phyloP scores from a whole-genome alignment of 2,797 vertebrate species.

The Amblyopsis hoosieri region DNA sequence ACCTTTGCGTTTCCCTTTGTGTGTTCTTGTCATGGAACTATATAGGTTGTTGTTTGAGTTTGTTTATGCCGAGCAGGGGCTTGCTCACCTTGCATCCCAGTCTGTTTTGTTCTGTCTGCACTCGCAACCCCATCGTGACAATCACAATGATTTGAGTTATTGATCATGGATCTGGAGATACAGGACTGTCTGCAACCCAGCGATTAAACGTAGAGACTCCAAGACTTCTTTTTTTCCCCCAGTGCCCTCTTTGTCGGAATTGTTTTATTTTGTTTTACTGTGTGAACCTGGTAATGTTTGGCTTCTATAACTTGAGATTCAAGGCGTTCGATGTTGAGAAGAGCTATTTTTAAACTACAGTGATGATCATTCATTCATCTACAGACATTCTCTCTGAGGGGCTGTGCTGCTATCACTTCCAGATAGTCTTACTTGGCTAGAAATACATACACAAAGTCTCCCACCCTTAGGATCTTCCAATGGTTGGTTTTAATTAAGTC shows the following conservation, averaged over 20 bases:
- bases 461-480: conserved; percentile 19
- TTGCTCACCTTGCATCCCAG: too few relatives aligned
- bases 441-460: conserved; percentile 23
- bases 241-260: neutral
- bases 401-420: conserved; percentile 33
- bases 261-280: neutral
- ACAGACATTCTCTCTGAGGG: conserved; percentile 18
- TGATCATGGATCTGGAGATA: neutral
- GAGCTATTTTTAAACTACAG: conserved; percentile 33
- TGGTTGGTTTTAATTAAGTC: conserved; percentile 47
- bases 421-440: conserved; percentile 42
- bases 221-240: too few relatives aligned
- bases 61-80: too few relatives aligned
- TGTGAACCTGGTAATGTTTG: conserved; percentile 6
- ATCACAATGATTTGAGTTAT: neutral
- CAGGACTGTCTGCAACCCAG: neutral
- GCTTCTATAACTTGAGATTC: conserved; percentile 10
- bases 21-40: too few relatives aligned
- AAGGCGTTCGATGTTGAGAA: conserved; percentile 27
- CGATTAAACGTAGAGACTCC: neutral
- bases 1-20: too few relatives aligned
- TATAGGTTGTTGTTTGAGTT: too few relatives aligned
- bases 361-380: conserved; percentile 11
- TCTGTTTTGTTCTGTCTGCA: too few relatives aligned
- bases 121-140: neutral